Evolutionary conservation across 2,888 invertebrate species (phyloP).

Genomic region (Amphipyra tragopoginis): DNA sequence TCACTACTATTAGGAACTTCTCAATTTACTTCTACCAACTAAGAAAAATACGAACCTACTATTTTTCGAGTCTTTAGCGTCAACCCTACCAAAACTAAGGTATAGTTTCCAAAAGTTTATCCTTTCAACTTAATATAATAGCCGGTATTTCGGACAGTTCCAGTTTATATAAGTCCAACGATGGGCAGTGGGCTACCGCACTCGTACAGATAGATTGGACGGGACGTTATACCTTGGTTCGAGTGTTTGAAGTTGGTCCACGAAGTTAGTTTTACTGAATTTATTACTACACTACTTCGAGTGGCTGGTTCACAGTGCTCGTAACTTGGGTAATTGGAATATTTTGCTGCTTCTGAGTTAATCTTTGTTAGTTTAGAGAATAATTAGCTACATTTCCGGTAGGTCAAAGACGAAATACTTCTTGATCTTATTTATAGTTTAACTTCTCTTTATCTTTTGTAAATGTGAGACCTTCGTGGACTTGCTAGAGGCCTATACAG

Average conservation of each 20-base stretch:
- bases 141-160: conserved; percentile 20
- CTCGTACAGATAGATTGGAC: conserved; percentile 43
- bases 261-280: conserved; percentile 45
- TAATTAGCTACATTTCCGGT: too few species aligned
- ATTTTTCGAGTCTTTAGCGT: too few species aligned
- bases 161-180: conserved; percentile 33
- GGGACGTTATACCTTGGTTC: conserved; percentile 28
- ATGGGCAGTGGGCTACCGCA: conserved; percentile 49
- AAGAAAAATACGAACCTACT: too few species aligned
- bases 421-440: too few species aligned
- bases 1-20: too few species aligned
- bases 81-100: conserved; percentile 27
- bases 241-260: conserved; percentile 39
- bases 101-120: conserved; percentile 40
- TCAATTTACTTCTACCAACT: too few species aligned
- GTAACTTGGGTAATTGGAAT: conserved; percentile 21
- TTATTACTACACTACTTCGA: conserved; percentile 22
- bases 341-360: neutral
- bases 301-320: neutral
- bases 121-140: conserved; percentile 42
- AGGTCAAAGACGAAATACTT: too few species aligned
- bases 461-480: too few species aligned
- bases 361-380: too few species aligned
- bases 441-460: too few species aligned
- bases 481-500: too few species aligned